These are phyloP conservation scores for Coptodon bakossiorum DNA, from an alignment of 2,113 vertebrate genomes.

Conservation along the genomic window DNA sequence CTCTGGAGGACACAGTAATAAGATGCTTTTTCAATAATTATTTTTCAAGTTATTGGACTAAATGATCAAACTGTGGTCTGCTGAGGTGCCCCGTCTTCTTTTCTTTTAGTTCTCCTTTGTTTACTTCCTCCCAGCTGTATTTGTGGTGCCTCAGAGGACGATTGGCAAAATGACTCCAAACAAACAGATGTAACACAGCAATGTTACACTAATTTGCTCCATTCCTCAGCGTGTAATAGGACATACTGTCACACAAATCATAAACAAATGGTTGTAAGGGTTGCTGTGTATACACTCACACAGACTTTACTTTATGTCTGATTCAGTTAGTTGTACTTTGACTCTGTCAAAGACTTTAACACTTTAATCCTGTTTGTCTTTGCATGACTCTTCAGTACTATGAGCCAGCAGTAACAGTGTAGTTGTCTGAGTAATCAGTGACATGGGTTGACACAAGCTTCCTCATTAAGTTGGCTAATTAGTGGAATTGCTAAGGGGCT, in stretches of 20 bases:
- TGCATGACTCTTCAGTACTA: background rate
- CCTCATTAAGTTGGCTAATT: slow-evolving; percentile 41
- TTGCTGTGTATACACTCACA: background rate
- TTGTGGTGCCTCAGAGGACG: slow-evolving; percentile 41
- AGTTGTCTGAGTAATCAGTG: slow-evolving; percentile 34
- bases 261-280: background rate
- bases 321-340: background rate
- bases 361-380: background rate
- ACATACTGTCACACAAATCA: background rate
- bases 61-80: background rate
- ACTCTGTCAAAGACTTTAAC: background rate
- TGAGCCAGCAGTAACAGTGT: background rate
- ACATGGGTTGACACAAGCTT: slow-evolving; percentile 3
- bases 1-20: background rate
- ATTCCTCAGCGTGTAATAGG: slow-evolving; percentile 13
- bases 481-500: background rate
- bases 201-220: background rate
- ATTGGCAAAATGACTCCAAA: background rate
- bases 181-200: background rate
- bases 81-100: background rate
- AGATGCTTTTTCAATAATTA: background rate
- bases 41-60: background rate
- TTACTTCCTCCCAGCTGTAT: slow-evolving; percentile 41
- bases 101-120: background rate
- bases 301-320: background rate